These are phyloP conservation scores for Vespertilio murinus DNA, from an alignment of 2,797 vertebrate genomes.

Conservation along the genomic window DNA sequence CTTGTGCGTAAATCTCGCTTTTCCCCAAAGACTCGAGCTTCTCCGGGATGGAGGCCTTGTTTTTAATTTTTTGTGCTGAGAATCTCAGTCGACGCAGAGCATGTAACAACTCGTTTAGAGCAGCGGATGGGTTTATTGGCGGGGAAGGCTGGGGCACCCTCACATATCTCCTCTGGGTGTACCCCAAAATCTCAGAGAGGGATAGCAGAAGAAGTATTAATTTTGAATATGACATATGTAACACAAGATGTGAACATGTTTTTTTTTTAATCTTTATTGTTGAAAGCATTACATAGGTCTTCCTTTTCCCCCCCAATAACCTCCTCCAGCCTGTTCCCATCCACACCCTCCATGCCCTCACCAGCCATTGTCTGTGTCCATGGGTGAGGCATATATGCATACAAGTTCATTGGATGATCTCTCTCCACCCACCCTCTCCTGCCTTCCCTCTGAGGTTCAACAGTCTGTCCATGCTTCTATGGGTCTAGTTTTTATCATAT, in stretches of 20 bases:
- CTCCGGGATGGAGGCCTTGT: not conserved
- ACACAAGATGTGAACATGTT: not conserved
- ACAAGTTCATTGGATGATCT: too few relatives aligned
- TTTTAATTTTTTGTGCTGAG: not conserved
- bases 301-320: too few relatives aligned
- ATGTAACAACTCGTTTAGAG: not conserved
- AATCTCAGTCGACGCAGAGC: not conserved
- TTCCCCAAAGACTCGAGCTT: slow-evolving; percentile 38
- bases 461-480: too few relatives aligned
- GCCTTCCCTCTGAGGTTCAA: too few relatives aligned
- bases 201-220: not conserved
- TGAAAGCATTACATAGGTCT: too few relatives aligned
- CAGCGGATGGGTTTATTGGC: not conserved
- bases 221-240: not conserved
- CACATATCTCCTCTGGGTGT: not conserved
- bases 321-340: too few relatives aligned
- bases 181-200: not conserved
- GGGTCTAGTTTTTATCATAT: too few relatives aligned
- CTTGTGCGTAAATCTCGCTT: slow-evolving; percentile 45
- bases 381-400: too few relatives aligned
- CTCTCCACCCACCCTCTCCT: too few relatives aligned
- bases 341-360: too few relatives aligned
- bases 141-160: not conserved
- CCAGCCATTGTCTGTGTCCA: too few relatives aligned
- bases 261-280: not conserved